Evolutionary conservation across 2,797 vertebrate species (phyloP).

Genomic region (Austrolebias charrua): DNA sequence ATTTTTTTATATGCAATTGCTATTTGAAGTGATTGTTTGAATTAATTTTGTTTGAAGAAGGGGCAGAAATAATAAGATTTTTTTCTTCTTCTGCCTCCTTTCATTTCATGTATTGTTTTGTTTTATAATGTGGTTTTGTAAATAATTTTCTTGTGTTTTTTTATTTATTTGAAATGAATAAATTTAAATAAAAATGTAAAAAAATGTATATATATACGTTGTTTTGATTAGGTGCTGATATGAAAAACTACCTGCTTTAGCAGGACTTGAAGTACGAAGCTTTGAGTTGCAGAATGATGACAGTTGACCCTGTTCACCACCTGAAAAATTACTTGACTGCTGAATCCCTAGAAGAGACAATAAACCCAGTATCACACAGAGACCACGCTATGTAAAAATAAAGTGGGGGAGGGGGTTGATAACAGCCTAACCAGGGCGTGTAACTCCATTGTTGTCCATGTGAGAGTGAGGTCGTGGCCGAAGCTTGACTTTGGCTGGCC

Average conservation of each 20-base stretch:
- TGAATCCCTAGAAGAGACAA: constrained; percentile 66
- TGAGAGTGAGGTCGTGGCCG: constrained; percentile 85
- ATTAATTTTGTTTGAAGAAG: no score
- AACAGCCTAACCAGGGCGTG: constrained; percentile 70
- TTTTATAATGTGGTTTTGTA: no score
- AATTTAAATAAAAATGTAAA: no score
- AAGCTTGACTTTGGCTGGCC: constrained; percentile 84
- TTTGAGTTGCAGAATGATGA: constrained; percentile 61
- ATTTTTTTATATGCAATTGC: no score
- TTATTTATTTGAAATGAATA: no score
- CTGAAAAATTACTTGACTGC: constrained; percentile 75
- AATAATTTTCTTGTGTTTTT: no score
- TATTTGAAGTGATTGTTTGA: no score
- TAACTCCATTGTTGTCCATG: constrained; percentile 84
- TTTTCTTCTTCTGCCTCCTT: no score
- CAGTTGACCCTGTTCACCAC: constrained; percentile 71
- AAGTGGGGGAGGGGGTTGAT: not conserved
- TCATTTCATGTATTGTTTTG: no score
- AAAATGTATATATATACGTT: no score
- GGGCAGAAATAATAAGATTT: no score
- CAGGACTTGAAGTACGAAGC: constrained; percentile 52
- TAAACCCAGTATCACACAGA: constrained; percentile 14
- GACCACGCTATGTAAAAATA: not conserved
- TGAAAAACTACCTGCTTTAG: constrained; percentile 67
- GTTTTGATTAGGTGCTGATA: not conserved